Evolutionary conservation across 2,113 vertebrate species (phyloP).

Genomic region (Gasterosteus aculeatus): DNA sequence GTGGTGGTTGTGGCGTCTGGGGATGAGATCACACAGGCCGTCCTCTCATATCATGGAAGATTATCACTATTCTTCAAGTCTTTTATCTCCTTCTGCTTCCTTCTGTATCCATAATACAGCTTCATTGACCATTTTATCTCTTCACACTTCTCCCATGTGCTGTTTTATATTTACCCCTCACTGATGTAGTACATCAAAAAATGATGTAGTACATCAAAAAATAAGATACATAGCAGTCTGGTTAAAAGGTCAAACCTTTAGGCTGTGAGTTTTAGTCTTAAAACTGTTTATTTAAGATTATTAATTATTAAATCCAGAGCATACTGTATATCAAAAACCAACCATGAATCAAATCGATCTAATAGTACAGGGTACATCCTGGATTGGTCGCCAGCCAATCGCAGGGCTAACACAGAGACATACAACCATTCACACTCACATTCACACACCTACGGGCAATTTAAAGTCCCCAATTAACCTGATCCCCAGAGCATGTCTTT

Average conservation of each 20-base stretch:
- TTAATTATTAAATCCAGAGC: not conserved
- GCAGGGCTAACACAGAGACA: too few species aligned
- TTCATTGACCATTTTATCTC: not conserved
- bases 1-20: constrained; percentile 3
- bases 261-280: not conserved
- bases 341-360: not conserved
- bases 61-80: not conserved
- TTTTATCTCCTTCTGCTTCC: not conserved
- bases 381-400: too few species aligned
- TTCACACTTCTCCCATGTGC: too few species aligned
- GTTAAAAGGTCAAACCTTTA: constrained; percentile 4
- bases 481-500: too few species aligned
- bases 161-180: too few species aligned
- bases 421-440: too few species aligned
- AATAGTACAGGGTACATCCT: too few species aligned
- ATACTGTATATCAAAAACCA: not conserved
- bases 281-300: too few species aligned
- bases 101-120: not conserved
- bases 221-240: not conserved
- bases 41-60: not conserved
- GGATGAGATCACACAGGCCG: not conserved
- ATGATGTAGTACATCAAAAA: not conserved
- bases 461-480: too few species aligned
- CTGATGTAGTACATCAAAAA: not conserved
- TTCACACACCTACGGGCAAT: too few species aligned